Base-by-base conservation (phyloP, 2,797 vertebrate genomes). In the Danio albolineatus region DNA sequence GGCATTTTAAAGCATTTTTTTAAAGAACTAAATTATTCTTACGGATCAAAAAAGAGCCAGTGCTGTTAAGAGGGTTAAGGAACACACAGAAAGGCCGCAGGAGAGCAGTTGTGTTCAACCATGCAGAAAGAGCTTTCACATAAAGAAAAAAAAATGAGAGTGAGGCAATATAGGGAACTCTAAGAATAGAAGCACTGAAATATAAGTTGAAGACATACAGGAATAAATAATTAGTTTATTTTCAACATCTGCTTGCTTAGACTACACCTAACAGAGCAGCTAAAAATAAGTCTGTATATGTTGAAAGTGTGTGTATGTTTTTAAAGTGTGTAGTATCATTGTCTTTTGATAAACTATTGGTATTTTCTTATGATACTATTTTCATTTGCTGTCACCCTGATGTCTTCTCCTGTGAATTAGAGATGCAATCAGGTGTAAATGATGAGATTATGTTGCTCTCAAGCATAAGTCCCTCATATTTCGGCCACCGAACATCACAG, bases 401-500 rank as follows among this genome's bases (percentile, higher is more conserved):
- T 1, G 28, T 28, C 28, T 28, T 28, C 28, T 28, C 72, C 49
- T 65, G 67, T 78, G 70, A 64, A 53, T 76, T 28, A 78, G n/a
- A 80, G n/a, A 17, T 1, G 60, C 16, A 81, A 41, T 53, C 6
- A 75, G n/a, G 51, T 17, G 10, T 39, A 49, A 39, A 77, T 21
- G 0, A 38, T 21, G 7, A 48, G 28, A 80, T 60, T 44, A 19
- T 17, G 81, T 28, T 41, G 56, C 36, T 62, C 60, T 39, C 36
- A 17, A 7, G 9, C 44, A 7, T 7, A 4, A 7, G 10, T n/a
- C 59, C n/a, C 16, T 38, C 12, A 48, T 9, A 28, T 9, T 69
- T 16, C 12, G 19, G 19, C 12, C n/a, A 46, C 54, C 9, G 13
- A 17, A 16, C 39, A n/a, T n/a, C 51, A 46, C 73, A 54, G 73